phyloP scores from a whole-genome alignment of 2,888 invertebrate genomes.

The Drosophila mulleri region DNA sequence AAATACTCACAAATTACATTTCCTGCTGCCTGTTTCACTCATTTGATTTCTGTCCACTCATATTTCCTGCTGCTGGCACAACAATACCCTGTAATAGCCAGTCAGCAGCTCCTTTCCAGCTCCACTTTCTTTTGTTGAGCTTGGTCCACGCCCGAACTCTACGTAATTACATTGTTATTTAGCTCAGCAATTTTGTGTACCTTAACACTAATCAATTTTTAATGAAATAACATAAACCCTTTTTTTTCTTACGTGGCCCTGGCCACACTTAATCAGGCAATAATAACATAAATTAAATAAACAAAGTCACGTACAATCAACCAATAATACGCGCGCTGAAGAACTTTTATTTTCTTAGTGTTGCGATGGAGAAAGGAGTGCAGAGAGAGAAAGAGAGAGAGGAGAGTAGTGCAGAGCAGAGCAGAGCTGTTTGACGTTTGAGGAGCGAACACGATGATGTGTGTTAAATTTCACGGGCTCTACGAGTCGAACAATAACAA shows the following conservation, averaged over 20 bases:
- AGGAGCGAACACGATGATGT: slow-evolving; percentile 61
- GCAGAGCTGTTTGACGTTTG: slow-evolving; percentile 5
- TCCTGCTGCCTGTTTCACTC: slow-evolving; percentile 1
- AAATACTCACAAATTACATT: neutral
- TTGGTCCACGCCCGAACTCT: slow-evolving; percentile 5
- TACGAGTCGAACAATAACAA: slow-evolving; percentile 44
- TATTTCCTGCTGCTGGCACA: slow-evolving; percentile 13
- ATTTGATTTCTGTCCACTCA: slow-evolving; percentile 1
- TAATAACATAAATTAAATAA: slow-evolving; percentile 80
- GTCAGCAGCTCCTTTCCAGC: slow-evolving; percentile 5
- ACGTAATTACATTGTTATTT: slow-evolving; percentile 59
- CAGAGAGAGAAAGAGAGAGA: neutral
- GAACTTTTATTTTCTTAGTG: slow-evolving; percentile 62
- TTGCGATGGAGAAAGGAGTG: neutral
- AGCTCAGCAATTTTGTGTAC: slow-evolving; percentile 38
- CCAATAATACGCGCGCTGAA: slow-evolving; percentile 31
- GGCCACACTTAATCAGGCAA: slow-evolving; percentile 74
- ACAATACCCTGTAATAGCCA: slow-evolving; percentile 16
- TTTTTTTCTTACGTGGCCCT: slow-evolving; percentile 21
- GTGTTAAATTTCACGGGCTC: slow-evolving; percentile 77
- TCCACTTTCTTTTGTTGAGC: slow-evolving; percentile 2
- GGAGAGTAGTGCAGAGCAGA: neutral
- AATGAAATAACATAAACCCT: slow-evolving; percentile 62
- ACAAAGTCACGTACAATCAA: slow-evolving; percentile 61
- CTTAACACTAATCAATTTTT: slow-evolving; percentile 72